Base-by-base conservation (phyloP, 2,888 invertebrate genomes). In the Drosophila formosana region DNA sequence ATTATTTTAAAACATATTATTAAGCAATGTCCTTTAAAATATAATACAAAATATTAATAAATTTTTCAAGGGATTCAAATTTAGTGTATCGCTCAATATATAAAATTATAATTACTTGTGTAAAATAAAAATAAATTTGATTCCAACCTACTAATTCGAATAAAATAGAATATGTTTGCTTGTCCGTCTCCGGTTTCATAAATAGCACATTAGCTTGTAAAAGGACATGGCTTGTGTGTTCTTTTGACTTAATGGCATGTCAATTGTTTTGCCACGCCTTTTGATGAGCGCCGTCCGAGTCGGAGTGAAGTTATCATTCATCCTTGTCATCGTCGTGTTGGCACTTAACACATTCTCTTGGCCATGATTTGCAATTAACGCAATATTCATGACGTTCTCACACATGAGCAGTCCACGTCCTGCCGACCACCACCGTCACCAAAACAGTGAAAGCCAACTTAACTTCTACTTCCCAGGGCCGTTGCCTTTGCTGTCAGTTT, bases 361-460 rank as follows among this genome's bases (percentile, higher is more conserved):
- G 80, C 85, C 88, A 84, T 88, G 91, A 90, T 90, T 89, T 91
- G 82, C 90, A 91, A 91, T 91, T 91, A 91, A 91, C 90, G 86
- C 88, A 91, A 89, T 91, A 91, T 91, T 91, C 91, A 90, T 89
- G 89, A 90, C 86, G 83, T 84, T 91, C 91, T 91, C 90, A 91
- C 91, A 92, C 91, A 91, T 90, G 92, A 92, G 45, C 86, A 76
- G 49, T 13, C 32, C 41, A 64, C 11, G 37, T 11, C 4, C 34
- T 34, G 34, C 3, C 9, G 37, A 4, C 37, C 77, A 76, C 75
- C 70, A 70, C 75, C 64, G 52, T 25, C 58, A 52, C 25, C 56
- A 47, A 57, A 62, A 49, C 57, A 51, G 34, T 57, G 30, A 52
- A 56, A 58, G 66, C 43, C 45, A 62, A 65, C 49, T 43, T 56